Evolutionary conservation across 37 sponge, comb jelly and placozoan species (phyloP).

Genomic region (Aphrocallistes beatrix): DNA sequence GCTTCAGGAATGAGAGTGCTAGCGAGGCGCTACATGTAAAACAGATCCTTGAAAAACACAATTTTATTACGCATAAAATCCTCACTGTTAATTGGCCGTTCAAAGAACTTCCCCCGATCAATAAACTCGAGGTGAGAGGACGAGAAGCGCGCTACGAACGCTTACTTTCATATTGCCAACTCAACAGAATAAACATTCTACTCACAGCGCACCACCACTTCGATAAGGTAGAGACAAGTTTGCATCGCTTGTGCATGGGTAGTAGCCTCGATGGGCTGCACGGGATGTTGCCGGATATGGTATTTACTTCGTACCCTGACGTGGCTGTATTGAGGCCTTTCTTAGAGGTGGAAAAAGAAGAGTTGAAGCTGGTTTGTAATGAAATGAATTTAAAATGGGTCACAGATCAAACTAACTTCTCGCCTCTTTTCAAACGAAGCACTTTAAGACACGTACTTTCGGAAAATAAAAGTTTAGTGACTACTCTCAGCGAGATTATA

Average conservation of each 20-base stretch:
- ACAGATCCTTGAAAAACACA: background rate
- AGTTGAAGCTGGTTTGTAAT: background rate
- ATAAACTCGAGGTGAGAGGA: background rate
- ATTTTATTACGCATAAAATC: background rate
- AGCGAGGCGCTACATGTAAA: background rate
- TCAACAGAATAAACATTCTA: background rate
- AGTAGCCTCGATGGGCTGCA: background rate
- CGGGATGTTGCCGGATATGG: background rate
- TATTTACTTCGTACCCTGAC: background rate
- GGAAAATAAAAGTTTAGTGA: background rate
- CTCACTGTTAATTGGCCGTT: background rate
- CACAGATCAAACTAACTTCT: background rate
- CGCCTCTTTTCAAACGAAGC: background rate
- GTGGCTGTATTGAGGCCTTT: background rate
- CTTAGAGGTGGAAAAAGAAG: background rate
- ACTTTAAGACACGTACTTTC: background rate
- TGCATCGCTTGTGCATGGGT: conserved; percentile 1
- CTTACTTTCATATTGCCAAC: background rate
- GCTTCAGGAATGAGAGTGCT: background rate
- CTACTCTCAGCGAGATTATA: background rate
- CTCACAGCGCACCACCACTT: background rate
- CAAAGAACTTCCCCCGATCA: background rate
- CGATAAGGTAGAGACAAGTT: background rate
- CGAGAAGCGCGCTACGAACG: background rate
- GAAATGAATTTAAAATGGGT: background rate